Evolutionary conservation across 2,113 vertebrate species (phyloP).

Genomic region (Pandion haliaetus): DNA sequence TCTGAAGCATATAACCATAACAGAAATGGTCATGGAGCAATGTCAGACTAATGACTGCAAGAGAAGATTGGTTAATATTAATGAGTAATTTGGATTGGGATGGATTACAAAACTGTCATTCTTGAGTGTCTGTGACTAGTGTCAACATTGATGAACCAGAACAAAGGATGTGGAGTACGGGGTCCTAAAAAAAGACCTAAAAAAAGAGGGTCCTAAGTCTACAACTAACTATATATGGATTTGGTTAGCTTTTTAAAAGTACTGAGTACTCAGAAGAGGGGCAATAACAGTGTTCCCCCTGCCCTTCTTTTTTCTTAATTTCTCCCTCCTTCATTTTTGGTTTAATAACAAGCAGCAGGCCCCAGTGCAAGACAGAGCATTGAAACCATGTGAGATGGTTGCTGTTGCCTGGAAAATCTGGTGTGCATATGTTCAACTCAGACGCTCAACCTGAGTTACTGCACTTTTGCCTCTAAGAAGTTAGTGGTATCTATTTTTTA

Average conservation of each 20-base stretch:
- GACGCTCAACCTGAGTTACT: not conserved
- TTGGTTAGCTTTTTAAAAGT: not conserved
- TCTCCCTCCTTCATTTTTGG: not conserved
- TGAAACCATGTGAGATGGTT: not conserved
- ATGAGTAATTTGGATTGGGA: not conserved
- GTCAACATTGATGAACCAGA: not conserved
- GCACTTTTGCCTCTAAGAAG: not conserved
- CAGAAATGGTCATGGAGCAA: not conserved
- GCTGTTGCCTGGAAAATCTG: not conserved
- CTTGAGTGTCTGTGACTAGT: not conserved
- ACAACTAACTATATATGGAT: not conserved
- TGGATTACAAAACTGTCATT: not conserved
- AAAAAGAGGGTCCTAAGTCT: not conserved
- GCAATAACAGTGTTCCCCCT: not conserved
- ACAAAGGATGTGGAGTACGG: not conserved
- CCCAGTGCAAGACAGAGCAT: not conserved
- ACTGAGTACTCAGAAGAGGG: not conserved
- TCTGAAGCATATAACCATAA: accelerated
- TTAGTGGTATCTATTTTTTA: not conserved
- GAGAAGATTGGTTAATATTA: not conserved
- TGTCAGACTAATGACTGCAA: not conserved
- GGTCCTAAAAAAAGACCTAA: too few species aligned
- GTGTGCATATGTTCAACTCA: not conserved
- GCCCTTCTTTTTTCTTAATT: not conserved
- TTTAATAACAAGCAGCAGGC: not conserved